Evolutionary conservation across 2,888 invertebrate species (phyloP).

Genomic region (Andrena hattorfiana): DNA sequence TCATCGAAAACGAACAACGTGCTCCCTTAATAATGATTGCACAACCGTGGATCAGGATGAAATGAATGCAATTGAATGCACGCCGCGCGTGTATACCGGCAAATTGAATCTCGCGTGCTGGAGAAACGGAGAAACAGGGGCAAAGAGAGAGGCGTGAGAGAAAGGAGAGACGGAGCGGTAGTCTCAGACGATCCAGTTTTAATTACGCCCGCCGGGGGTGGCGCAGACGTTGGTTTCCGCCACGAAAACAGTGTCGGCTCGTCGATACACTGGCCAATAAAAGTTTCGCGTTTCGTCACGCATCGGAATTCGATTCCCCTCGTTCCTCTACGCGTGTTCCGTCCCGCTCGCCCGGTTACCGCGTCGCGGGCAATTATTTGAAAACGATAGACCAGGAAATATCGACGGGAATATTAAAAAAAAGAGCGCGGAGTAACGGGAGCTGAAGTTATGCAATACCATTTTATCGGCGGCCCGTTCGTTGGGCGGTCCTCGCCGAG

Average conservation of each 20-base stretch:
- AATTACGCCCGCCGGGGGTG: conserved; percentile 47
- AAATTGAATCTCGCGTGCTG: conserved; percentile 32
- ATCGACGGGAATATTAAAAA: conserved; percentile 7
- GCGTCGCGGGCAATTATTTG: conserved; percentile 23
- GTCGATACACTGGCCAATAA: conserved; percentile 50
- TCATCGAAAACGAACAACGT: neutral
- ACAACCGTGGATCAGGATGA: neutral
- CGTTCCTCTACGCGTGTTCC: neutral
- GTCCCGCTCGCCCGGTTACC: conserved; percentile 10
- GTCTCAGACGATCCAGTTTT: conserved; percentile 55
- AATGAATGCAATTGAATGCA: conserved; percentile 9
- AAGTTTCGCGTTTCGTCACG: conserved; percentile 41
- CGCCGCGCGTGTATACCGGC: conserved; percentile 1
- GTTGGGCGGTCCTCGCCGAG: neutral
- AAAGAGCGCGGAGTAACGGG: neutral
- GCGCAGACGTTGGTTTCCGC: conserved; percentile 36
- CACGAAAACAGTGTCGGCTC: conserved; percentile 17
- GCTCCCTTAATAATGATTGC: conserved; percentile 9
- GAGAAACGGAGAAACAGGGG: neutral
- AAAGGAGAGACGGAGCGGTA: neutral
- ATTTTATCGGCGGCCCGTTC: neutral
- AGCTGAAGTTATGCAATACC: neutral
- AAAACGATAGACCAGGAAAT: conserved; percentile 4
- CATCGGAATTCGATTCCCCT: conserved; percentile 47
- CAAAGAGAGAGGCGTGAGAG: neutral